Percentiles rank a stretch among this genome's conserved stretches.
phyloP scores from a whole-genome alignment of 92 coral and sea anemone species.

The Nematostella vectensis region DNA sequence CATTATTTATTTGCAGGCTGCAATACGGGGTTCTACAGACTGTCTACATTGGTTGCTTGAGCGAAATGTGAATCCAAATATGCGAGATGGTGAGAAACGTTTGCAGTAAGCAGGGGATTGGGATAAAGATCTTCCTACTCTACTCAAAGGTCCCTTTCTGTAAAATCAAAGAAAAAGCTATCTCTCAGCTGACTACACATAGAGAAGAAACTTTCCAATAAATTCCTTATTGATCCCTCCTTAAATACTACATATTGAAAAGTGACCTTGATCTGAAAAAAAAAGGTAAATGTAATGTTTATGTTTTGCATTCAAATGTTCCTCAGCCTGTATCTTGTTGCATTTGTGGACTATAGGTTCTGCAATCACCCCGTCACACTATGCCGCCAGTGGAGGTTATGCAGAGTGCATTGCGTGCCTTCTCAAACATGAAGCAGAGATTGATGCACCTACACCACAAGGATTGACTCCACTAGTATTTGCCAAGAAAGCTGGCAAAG shows the following conservation, averaged over 20 bases:
- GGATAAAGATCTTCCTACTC: too few species aligned
- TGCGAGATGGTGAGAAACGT: conserved; percentile 62
- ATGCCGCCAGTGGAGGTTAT: conserved; percentile 86
- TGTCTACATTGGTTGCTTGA: conserved; percentile 93
- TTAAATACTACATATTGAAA: too few species aligned
- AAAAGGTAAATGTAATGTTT: too few species aligned
- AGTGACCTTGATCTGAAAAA: too few species aligned
- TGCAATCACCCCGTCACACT: conserved; percentile 79
- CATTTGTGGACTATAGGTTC: conserved; percentile 58
- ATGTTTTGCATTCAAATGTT: conserved; percentile 1
- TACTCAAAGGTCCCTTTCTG: too few species aligned
- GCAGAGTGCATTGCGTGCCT: conserved; percentile 81
- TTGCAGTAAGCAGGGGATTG: too few species aligned
- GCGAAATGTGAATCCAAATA: conserved; percentile 50
- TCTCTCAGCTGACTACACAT: too few species aligned
- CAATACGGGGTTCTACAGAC: conserved; percentile 79
- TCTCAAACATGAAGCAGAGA: conserved; percentile 64
- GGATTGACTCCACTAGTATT: conserved; percentile 71
- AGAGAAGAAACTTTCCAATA: too few species aligned
- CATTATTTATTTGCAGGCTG: conserved; percentile 47
- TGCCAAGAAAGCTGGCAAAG: conserved; percentile 86
- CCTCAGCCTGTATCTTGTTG: neutral
- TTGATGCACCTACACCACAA: conserved; percentile 47
- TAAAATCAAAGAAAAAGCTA: too few species aligned
- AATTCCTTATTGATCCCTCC: too few species aligned